Conservation (phyloP, 2,113 vertebrate genomes). For the Thermophis baileyi region DNA sequence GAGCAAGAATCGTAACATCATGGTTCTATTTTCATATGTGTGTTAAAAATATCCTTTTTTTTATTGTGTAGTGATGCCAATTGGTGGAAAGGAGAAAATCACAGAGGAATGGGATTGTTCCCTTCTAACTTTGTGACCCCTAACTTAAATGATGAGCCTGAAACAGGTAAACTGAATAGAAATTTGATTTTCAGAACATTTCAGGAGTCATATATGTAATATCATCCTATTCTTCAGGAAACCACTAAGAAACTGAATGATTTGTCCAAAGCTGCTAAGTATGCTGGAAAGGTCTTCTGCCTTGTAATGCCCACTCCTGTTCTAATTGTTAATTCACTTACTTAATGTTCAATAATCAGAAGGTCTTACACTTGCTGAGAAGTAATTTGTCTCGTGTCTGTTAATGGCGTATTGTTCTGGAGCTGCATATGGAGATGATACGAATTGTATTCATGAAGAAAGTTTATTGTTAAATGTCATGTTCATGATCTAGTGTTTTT, state of each 20-base stretch:
- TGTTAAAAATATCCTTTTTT: neutral
- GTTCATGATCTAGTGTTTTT: neutral
- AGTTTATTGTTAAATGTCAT: neutral
- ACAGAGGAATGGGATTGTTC: conserved; percentile 91
- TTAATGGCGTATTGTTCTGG: neutral
- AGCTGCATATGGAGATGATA: neutral
- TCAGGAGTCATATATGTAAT: neutral
- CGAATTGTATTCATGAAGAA: neutral
- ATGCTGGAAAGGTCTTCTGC: neutral
- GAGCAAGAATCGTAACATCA: neutral
- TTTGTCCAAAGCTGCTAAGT: neutral
- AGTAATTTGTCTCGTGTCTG: neutral
- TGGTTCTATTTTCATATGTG: neutral
- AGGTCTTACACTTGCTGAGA: neutral
- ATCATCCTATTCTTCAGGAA: neutral
- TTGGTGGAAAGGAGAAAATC: conserved; percentile 99
- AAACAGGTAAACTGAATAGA: conserved; percentile 75
- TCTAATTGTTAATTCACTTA: neutral
- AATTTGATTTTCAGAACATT: neutral
- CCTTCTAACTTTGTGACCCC: conserved; percentile 96
- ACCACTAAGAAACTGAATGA: neutral
- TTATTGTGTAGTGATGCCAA: conserved; percentile 84
- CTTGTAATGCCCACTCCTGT: neutral
- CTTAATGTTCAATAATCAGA: neutral
- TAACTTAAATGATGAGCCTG: conserved; percentile 83